Evolutionary conservation across 2,888 invertebrate genomes (phyloP).

Genomic region (Serrognathus titanus): DNA sequence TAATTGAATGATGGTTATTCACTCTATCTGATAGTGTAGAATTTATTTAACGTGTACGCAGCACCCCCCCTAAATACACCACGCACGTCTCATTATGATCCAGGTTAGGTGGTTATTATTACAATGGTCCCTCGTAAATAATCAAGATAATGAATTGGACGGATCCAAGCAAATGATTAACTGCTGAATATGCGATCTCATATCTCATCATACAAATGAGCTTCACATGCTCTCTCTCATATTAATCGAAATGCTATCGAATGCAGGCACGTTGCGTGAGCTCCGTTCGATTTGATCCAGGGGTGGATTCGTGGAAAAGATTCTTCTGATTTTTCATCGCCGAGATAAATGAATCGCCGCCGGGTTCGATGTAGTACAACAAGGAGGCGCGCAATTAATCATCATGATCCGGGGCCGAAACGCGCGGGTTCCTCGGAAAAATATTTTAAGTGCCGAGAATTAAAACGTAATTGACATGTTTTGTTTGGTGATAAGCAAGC

Average conservation of each 20-base stretch:
- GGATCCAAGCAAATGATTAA: conserved; percentile 38
- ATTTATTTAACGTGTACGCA: too few relatives aligned
- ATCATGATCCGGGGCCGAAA: too few relatives aligned
- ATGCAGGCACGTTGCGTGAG: conserved; percentile 33
- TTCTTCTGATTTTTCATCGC: conserved; percentile 13
- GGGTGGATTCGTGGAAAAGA: conserved; percentile 6
- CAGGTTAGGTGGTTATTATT: conserved; percentile 18
- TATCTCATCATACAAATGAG: conserved; percentile 41
- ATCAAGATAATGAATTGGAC: conserved; percentile 39
- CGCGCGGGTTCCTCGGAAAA: too few relatives aligned
- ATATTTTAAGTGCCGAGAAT: too few relatives aligned
- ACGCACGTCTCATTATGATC: conserved; percentile 12
- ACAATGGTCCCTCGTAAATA: conserved; percentile 28
- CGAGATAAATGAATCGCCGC: conserved; percentile 11
- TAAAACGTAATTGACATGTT: neutral
- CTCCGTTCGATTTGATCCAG: conserved; percentile 16
- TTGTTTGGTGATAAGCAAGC: neutral
- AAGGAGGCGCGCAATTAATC: neutral
- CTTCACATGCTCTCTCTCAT: conserved; percentile 45
- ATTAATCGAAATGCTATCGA: conserved; percentile 44
- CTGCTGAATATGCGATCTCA: conserved; percentile 32
- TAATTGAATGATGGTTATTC: too few relatives aligned
- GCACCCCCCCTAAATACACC: neutral
- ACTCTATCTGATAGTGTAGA: too few relatives aligned
- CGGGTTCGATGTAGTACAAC: neutral